Evolutionary conservation across 2,797 vertebrate species (phyloP), one percentile per base, ranked within the genome.

Genomic region (Emys orbicularis): DNA sequence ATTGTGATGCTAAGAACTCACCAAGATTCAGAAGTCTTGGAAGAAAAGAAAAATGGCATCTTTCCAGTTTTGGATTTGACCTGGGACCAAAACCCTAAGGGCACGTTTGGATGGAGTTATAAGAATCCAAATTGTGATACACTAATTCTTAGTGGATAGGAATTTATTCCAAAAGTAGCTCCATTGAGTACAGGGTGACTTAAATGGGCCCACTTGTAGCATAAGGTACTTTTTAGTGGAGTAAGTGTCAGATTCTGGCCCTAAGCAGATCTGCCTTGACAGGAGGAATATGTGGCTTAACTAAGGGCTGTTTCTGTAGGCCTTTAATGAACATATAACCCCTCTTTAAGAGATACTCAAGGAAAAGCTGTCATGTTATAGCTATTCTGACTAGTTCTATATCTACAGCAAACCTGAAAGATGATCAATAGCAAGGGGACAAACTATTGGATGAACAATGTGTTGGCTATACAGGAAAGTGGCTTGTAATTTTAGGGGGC

Each of bases 391-490:
- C n/a, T n/a, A n/a, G 76, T 80, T 47, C 90, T 95, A 88, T 88
- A 96, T 85, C 76, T 82, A 61, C 87, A 84, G 34, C 90, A 94
- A 96, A 94, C 68, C 61, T 65, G 74, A 86, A 76, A 84, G 85
- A 94, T 37, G 59, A 89, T 95, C 88, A 88, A 53, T 41, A 89
- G 81, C 68, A 53, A 89, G 79, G 87, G 88, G 79, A 88, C 91
- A 83, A 95, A 91, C 82, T 89, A 57, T 34, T 77, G 79, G 37
- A 81, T 94, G 94, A 84, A 84, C 90, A 93, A 34, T 16, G 81
- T 93, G 94, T 91, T 93, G 44, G 76, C 90, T 89, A 93, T 91
- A 88, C 81, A 79, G 87, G 83, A 86, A 81, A 84, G 93, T 21
- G 52, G 1, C 93, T 85, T 88, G 77, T 53, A 21, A 61, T 96